phyloP scores from a whole-genome alignment of 2,797 vertebrate species.

The Propithecus deckenii region DNA sequence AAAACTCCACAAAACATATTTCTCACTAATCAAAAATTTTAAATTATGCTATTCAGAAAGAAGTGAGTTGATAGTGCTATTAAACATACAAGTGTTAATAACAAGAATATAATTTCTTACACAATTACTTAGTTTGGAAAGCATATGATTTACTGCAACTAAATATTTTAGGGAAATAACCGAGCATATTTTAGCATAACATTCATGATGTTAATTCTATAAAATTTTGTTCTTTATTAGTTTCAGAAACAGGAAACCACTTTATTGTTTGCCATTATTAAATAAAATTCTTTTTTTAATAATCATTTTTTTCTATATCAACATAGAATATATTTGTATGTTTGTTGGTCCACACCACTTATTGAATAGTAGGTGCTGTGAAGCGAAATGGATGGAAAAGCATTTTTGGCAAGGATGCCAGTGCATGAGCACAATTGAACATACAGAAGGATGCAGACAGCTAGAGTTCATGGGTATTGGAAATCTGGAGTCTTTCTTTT shows the following conservation, averaged over 20 bases:
- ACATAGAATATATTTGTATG: background rate
- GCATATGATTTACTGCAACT: conserved; percentile 33
- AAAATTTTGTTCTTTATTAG: conserved; percentile 20
- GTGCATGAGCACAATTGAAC: background rate
- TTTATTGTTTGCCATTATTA: background rate
- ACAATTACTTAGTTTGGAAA: conserved; percentile 41
- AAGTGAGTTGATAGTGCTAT: conserved; percentile 20
- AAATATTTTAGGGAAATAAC: conserved; percentile 44
- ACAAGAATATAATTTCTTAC: conserved; percentile 48
- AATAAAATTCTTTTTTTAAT: background rate
- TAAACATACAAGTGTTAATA: conserved; percentile 32
- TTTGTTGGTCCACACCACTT: background rate
- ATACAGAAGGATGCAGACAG: background rate
- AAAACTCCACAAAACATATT: conserved; percentile 10
- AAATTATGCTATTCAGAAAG: conserved; percentile 34
- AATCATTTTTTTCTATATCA: background rate
- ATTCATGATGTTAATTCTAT: background rate
- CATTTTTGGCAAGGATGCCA: background rate
- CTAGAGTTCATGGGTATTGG: background rate
- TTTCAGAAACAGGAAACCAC: background rate
- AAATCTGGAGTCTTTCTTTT: background rate
- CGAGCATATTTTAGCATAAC: conserved; percentile 25
- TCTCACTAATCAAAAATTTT: conserved; percentile 18
- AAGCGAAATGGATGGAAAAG: background rate
- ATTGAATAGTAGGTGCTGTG: background rate